A percentile compares a stretch with the other conserved stretches of the same genome.
These are phyloP conservation scores for Nasonovia ribisnigri DNA, from an alignment of 2,888 invertebrate genomes.

Conservation along the genomic window DNA sequence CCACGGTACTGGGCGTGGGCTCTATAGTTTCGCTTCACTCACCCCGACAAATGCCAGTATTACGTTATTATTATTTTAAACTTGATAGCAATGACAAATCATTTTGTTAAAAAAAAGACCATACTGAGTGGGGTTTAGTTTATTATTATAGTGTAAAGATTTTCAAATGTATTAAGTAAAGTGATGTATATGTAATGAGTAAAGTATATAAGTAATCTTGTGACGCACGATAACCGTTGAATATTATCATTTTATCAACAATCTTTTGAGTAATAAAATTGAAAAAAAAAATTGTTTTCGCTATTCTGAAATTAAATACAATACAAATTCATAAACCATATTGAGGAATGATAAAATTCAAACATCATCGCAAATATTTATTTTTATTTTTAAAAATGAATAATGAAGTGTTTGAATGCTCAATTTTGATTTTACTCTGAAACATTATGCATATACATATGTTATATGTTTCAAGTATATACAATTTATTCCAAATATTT, in stretches of 20 bases:
- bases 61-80: neutral
- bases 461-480: neutral
- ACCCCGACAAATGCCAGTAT: neutral
- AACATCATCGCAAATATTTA: neutral
- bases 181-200: neutral
- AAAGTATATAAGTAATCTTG: neutral
- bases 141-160: constrained; percentile 9
- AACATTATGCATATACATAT: neutral
- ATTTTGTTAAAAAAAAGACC: neutral
- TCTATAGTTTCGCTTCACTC: neutral
- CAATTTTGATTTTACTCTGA: neutral
- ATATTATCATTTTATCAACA: neutral
- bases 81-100: neutral
- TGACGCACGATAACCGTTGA: neutral
- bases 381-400: neutral
- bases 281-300: neutral
- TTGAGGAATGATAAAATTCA: neutral
- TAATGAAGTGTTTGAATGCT: neutral
- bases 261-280: neutral
- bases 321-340: neutral
- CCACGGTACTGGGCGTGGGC: neutral
- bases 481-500: no score
- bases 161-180: neutral
- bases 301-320: neutral
- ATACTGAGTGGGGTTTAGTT: neutral